These are phyloP conservation scores for Streptopelia turtur DNA, from an alignment of 2,797 vertebrate species.

Conservation along the genomic window DNA sequence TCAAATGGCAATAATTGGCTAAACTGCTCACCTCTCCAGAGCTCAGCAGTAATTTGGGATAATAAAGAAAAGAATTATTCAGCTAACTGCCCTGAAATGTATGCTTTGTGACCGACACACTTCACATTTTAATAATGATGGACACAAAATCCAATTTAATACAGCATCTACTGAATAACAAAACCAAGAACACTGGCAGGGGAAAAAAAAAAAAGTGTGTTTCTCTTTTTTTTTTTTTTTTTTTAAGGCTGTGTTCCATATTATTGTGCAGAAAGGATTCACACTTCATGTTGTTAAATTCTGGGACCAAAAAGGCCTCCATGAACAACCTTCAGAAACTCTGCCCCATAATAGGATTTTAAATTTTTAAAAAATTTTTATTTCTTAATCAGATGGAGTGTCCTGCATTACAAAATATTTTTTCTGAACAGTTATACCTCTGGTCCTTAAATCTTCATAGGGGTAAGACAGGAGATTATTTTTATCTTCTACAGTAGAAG, in stretches of 20 bases:
- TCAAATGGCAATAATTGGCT: conserved; percentile 89
- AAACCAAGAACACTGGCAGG: conserved; percentile 51
- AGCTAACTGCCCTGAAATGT: conserved; percentile 82
- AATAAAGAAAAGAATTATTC: conserved; percentile 85
- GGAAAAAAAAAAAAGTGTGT: background rate
- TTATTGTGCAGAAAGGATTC: conserved; percentile 25
- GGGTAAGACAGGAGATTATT: background rate
- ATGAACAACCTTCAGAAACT: background rate
- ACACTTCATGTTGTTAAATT: background rate
- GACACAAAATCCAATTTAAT: conserved; percentile 82
- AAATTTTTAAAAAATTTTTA: background rate
- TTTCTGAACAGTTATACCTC: background rate
- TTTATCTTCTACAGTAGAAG: background rate
- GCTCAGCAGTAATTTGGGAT: conserved; percentile 88
- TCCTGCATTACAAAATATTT: background rate
- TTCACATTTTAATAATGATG: conserved; percentile 86
- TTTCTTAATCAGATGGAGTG: background rate
- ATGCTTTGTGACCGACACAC: conserved; percentile 84
- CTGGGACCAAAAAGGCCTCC: conserved; percentile 37
- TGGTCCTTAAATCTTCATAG: background rate
- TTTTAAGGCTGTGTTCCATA: background rate
- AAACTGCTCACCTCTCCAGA: conserved; percentile 87
- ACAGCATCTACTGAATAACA: conserved; percentile 66
- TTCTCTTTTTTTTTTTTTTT: background rate
- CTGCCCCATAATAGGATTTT: background rate